Conservation (phyloP, 2,113 vertebrate genomes). For the Myotis yumanensis region DNA sequence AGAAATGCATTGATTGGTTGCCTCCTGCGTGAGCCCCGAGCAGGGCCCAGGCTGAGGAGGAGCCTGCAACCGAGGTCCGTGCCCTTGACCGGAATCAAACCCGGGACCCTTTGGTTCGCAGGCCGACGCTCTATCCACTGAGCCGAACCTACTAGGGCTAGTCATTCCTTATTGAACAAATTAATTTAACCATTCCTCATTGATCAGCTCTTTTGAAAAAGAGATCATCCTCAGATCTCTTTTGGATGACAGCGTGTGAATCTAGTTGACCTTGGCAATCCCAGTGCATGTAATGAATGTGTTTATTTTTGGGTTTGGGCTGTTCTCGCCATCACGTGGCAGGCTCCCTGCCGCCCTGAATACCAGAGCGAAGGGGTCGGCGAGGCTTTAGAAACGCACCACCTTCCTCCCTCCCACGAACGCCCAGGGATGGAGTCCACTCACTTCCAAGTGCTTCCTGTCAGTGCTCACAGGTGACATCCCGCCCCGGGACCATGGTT, state of each 20-base stretch:
- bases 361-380: background rate
- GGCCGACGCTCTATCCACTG: no score
- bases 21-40: no score
- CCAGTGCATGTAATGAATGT: background rate
- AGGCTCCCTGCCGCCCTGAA: background rate
- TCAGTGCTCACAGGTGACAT: slow-evolving; percentile 51
- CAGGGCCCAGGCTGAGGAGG: no score
- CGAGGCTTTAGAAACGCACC: background rate
- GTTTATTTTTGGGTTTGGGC: background rate
- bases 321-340: background rate
- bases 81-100: no score
- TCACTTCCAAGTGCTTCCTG: slow-evolving; percentile 13
- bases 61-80: no score
- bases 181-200: fast-evolving
- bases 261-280: background rate
- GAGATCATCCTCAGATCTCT: background rate
- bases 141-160: no score
- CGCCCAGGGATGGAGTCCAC: slow-evolving; percentile 21
- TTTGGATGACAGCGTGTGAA: background rate
- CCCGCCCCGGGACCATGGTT: slow-evolving; percentile 69
- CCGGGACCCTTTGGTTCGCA: no score
- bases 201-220: background rate
- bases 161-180: background rate
- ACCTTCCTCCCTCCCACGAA: background rate
- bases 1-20: no score